phyloP scores from a whole-genome alignment of 2,888 invertebrate species.

The Sipunculus nudus region DNA sequence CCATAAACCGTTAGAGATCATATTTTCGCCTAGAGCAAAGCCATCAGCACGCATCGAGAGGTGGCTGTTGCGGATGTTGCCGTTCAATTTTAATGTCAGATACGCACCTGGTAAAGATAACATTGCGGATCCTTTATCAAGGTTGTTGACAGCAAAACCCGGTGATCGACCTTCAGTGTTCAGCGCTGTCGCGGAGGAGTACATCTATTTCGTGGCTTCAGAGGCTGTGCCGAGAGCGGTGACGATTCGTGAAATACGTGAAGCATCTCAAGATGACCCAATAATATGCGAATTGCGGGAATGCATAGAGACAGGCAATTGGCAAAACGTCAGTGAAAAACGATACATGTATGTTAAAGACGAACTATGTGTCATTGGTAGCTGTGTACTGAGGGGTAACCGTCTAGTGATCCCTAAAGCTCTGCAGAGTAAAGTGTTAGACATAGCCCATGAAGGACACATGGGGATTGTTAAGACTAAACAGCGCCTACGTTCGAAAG shows the following conservation, averaged over 20 bases:
- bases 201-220: background rate
- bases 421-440: background rate
- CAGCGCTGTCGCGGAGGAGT: background rate
- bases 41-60: conserved; percentile 42
- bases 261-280: background rate
- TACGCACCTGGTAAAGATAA: conserved; percentile 39
- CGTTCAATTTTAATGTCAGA: conserved; percentile 24
- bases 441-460: conserved; percentile 22
- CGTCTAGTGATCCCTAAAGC: conserved; percentile 5
- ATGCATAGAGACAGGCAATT: background rate
- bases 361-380: conserved; percentile 6
- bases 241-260: background rate
- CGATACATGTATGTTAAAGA: background rate
- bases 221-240: background rate
- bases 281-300: background rate
- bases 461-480: conserved; percentile 17
- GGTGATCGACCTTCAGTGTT: too few species aligned
- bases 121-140: conserved; percentile 13
- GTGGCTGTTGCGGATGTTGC: conserved; percentile 40
- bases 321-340: background rate
- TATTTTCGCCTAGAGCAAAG: conserved; percentile 35
- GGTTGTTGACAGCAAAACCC: too few species aligned
- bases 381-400: conserved; percentile 8
- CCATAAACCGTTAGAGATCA: conserved; percentile 14
- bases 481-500: conserved; percentile 6